Base-by-base conservation (phyloP, 2,888 invertebrate species). In the Papilio protenor region DNA sequence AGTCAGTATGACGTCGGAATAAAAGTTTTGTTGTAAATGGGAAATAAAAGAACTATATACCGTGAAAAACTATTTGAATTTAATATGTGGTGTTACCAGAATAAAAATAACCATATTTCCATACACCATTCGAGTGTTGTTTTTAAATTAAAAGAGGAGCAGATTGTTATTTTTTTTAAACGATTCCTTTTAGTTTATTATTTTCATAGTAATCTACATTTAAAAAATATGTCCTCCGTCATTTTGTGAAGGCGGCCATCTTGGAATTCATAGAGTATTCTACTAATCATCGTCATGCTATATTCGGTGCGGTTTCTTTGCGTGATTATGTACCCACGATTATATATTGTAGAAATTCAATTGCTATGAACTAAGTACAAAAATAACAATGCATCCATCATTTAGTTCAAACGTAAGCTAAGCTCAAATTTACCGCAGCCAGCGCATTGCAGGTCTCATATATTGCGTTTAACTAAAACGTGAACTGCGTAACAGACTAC, bases 391-490 rank as follows among this genome's bases (percentile, higher is more conserved):
- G 52, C 71, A 71, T 71, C 33, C 71, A 71, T 71, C 49, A 27
- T 71, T 49, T 71, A 71, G 47, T 49, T 52, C 71, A 52, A 71
- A 71, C 71, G 71, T 71, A 71, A 71, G 71, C 71, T 71, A 49
- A 49, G 49, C 49, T 52, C 47, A 71, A 71, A 71, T 71, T 52
- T 49, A 71, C 71, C 71, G 71, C 71, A 71, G 12, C 27, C 49
- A 21, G 71, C 71, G 71, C 71, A 71, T 10, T 71, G 71, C 71
- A 71, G 71, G 8, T 71, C 71, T 71, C 71, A 71, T 52, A 71
- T 71, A 71, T 71, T 52, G 71, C 52, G 71, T 71, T 71, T 47
- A 71, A 71, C 71, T 71, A 52, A 71, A 71, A 52, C 49, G 71
- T 27, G 71, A 71, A 71, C 71, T 71, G 71, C 71, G 71, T 71